Conservation (phyloP, 2,888 invertebrate species). For the Xylota sylvarum region DNA sequence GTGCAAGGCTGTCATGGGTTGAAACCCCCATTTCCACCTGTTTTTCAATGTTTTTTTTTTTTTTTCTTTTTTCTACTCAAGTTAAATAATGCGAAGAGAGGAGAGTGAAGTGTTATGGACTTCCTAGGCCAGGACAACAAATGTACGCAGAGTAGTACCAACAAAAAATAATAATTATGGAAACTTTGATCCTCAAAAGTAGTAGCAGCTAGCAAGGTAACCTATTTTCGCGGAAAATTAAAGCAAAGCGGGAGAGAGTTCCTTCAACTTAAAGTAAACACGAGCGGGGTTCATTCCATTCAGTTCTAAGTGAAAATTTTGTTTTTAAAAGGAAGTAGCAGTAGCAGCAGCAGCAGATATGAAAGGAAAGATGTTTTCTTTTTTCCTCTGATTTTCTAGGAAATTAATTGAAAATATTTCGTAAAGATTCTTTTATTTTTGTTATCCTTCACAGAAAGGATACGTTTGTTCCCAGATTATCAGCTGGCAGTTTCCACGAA, state of each 20-base stretch:
- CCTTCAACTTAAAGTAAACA: conserved; percentile 44
- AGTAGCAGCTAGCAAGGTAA: conserved; percentile 16
- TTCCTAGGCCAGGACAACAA: conserved; percentile 26
- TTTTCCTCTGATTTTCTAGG: neutral
- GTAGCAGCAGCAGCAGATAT: too few species aligned
- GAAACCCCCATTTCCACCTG: conserved; percentile 56
- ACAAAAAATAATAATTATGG: conserved; percentile 39
- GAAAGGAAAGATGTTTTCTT: neutral
- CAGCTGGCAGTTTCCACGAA: neutral
- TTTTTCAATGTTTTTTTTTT: conserved; percentile 40
- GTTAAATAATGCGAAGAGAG: neutral
- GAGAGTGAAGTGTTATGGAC: conserved; percentile 21
- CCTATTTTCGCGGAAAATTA: conserved; percentile 37
- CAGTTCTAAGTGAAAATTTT: neutral
- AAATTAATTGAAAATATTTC: conserved; percentile 7
- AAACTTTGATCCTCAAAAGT: conserved; percentile 61
- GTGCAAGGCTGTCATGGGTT: neutral
- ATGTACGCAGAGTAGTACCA: conserved; percentile 1
- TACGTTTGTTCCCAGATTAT: conserved; percentile 1
- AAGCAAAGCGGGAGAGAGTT: neutral
- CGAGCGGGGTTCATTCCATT: neutral
- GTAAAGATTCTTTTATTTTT: neutral
- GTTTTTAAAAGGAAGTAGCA: neutral
- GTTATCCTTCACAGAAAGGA: neutral
- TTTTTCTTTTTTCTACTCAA: conserved; percentile 1